A percentile compares a stretch with the other conserved stretches of the same genome.
Conservation (phyloP, 1,140 invertebrate genomes). For the Bicyclus anynana region DNA sequence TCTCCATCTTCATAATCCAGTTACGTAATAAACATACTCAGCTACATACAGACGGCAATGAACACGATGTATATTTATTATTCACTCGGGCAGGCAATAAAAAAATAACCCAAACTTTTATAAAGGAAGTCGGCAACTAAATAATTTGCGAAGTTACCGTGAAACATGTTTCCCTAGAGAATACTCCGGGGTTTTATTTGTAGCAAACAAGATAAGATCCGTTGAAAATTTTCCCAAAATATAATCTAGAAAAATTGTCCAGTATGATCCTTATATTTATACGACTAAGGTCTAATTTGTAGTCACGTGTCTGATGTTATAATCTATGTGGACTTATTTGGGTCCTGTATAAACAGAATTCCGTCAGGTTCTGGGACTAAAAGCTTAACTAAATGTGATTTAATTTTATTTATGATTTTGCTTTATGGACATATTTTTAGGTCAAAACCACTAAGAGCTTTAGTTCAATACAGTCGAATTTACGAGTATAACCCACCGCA, state of each 20-base stretch:
- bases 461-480: too few relatives aligned
- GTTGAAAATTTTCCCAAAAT: neutral
- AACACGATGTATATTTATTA: constrained; percentile 2
- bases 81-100: constrained; percentile 8
- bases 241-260: neutral
- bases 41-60: neutral
- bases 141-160: constrained; percentile 23
- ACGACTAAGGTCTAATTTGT: neutral
- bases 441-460: too few relatives aligned
- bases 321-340: too few relatives aligned
- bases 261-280: neutral
- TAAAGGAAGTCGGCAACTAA: constrained; percentile 12
- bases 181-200: constrained; percentile 19
- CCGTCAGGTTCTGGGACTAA: too few relatives aligned
- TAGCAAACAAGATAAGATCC: constrained; percentile 19
- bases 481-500: too few relatives aligned
- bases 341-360: too few relatives aligned
- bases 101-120: constrained; percentile 11
- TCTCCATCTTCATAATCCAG: neutral
- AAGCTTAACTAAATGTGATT: too few relatives aligned
- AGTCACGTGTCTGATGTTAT: neutral
- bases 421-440: too few relatives aligned
- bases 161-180: constrained; percentile 20
- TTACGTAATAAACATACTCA: neutral
- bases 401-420: too few relatives aligned